Percentiles rank a stretch among this genome's conserved stretches.
These are phyloP conservation scores for Lepidurus arcticus DNA, from an alignment of 1,140 invertebrate species.

Conservation along the genomic window DNA sequence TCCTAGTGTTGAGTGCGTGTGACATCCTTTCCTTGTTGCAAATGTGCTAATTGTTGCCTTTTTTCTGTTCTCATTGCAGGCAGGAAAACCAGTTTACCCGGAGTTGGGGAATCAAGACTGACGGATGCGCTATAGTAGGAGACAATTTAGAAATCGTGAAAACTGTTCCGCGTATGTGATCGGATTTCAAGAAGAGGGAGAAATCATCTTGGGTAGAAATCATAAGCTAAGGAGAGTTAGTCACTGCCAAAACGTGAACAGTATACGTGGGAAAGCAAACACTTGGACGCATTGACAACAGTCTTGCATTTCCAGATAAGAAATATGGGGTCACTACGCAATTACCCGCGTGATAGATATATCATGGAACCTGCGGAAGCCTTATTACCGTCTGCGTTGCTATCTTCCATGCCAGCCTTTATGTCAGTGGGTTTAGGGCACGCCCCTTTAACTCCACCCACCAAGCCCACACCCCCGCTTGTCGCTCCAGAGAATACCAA, in stretches of 20 bases:
- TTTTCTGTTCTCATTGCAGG: constrained; percentile 7
- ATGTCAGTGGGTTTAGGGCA: neutral
- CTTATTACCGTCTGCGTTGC: neutral
- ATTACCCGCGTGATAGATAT: constrained; percentile 2
- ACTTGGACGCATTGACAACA: neutral
- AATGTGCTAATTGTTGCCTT: neutral
- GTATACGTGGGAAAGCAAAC: constrained; percentile 7
- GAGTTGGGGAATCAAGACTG: neutral
- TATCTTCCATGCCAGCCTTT: constrained; percentile 3
- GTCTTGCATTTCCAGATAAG: neutral
- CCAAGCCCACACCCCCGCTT: neutral
- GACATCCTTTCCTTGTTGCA: neutral
- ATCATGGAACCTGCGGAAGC: neutral
- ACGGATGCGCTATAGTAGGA: neutral
- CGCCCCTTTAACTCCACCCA: neutral
- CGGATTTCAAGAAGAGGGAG: neutral
- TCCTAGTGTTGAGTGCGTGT: neutral
- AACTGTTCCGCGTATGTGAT: neutral
- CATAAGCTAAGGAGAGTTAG: neutral
- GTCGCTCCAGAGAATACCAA: neutral
- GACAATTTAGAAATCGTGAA: constrained; percentile 7
- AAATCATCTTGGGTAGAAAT: neutral
- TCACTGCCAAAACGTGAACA: constrained; percentile 7
- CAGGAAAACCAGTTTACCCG: neutral
- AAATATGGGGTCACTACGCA: constrained; percentile 14